Percentiles rank a stretch among this genome's conserved stretches.
Conservation (phyloP, 2,888 invertebrate species). For the Sarcophaga rosellei region DNA sequence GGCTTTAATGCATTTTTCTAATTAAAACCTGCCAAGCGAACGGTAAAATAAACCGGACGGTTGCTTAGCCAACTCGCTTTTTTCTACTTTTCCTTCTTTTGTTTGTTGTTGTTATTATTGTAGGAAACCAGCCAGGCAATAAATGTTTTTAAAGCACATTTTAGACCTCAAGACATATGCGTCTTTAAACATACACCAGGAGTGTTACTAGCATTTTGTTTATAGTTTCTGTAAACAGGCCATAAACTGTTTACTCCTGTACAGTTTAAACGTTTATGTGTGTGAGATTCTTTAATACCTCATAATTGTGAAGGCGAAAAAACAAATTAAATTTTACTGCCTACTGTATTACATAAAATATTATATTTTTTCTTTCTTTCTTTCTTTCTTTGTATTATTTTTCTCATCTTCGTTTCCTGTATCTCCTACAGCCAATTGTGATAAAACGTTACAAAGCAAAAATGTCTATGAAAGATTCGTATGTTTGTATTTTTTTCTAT, state of each 20-base stretch:
- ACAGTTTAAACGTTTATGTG: neutral
- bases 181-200: constrained; percentile 7
- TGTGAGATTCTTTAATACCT: constrained; percentile 30
- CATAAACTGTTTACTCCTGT: constrained; percentile 48
- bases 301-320: constrained; percentile 48
- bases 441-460: neutral
- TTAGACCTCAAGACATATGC: constrained; percentile 38
- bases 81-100: neutral
- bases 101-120: too few relatives aligned
- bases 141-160: constrained; percentile 7
- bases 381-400: constrained; percentile 23
- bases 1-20: constrained; percentile 64
- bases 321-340: constrained; percentile 56
- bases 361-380: constrained; percentile 33
- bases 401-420: constrained; percentile 9
- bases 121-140: neutral
- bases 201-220: neutral
- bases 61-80: neutral
- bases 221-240: constrained; percentile 43
- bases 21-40: constrained; percentile 45
- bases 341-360: constrained; percentile 47
- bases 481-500: neutral
- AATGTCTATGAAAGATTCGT: constrained; percentile 10
- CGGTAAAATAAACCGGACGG: constrained; percentile 22
- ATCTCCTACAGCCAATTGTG: constrained; percentile 23